phyloP scores from a whole-genome alignment of 2,113 vertebrate genomes.

The Macrotis lagotis region DNA sequence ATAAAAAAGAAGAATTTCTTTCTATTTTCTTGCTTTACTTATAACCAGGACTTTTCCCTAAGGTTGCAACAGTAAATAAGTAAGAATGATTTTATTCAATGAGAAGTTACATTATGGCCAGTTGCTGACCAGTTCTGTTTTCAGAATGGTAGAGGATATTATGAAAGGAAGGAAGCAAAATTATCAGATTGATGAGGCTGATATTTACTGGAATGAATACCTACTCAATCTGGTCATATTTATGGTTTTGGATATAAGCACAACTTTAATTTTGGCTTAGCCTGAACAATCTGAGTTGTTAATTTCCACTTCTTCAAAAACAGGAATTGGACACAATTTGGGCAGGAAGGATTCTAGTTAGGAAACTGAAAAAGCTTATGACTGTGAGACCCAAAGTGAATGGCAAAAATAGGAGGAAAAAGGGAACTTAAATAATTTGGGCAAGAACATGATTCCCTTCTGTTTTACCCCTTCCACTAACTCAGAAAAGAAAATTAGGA shows the following conservation, averaged over 20 bases:
- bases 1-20: constrained; percentile 17
- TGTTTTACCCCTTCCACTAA: neutral
- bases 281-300: neutral
- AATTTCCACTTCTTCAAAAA: neutral
- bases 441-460: neutral
- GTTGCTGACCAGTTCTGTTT: neutral
- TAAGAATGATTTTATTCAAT: neutral
- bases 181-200: neutral
- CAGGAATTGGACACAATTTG: neutral
- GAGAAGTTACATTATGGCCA: neutral
- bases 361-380: neutral
- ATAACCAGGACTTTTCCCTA: constrained; percentile 5
- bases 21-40: constrained; percentile 51
- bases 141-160: neutral
- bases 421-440: neutral
- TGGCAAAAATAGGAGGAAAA: neutral
- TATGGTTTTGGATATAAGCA: neutral
- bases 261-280: neutral
- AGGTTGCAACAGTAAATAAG: neutral
- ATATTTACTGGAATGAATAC: neutral
- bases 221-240: neutral
- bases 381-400: neutral
- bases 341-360: neutral
- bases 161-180: neutral
- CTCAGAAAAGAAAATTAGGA: neutral